Evolutionary conservation across 2,888 invertebrate species (phyloP).

Genomic region (Epirrhoe tristata): DNA sequence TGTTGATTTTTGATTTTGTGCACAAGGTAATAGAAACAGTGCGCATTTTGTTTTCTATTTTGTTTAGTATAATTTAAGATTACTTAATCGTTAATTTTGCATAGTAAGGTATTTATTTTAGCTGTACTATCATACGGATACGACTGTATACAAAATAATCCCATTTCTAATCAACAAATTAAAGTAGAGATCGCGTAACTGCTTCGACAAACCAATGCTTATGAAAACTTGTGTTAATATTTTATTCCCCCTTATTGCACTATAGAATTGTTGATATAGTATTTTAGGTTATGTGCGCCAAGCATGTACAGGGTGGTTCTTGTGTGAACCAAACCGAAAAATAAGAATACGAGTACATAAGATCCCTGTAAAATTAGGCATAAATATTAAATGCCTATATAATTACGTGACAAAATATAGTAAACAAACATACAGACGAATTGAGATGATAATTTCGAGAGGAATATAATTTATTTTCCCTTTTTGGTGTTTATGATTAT

Average conservation of each 20-base stretch:
- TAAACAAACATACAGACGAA: background rate
- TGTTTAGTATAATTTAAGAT: slow-evolving; percentile 71
- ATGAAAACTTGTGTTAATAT: slow-evolving; percentile 28
- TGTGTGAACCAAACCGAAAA: slow-evolving; percentile 15
- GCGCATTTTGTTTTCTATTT: slow-evolving; percentile 71
- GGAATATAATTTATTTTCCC: background rate
- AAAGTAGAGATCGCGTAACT: slow-evolving; percentile 36
- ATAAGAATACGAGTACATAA: slow-evolving; percentile 3
- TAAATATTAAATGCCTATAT: background rate
- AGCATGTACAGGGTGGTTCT: slow-evolving; percentile 45
- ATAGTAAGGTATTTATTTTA: slow-evolving; percentile 85
- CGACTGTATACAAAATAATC: slow-evolving; percentile 76
- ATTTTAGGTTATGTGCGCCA: slow-evolving; percentile 59
- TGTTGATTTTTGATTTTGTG: slow-evolving; percentile 49
- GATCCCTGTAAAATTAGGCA: background rate
- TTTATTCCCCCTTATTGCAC: slow-evolving; percentile 58
- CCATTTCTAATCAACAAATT: slow-evolving; percentile 31
- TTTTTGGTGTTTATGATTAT: slow-evolving; percentile 18
- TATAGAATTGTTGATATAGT: slow-evolving; percentile 70
- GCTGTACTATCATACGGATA: slow-evolving; percentile 82
- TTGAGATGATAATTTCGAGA: background rate
- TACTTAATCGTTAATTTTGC: slow-evolving; percentile 79
- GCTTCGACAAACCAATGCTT: slow-evolving; percentile 27
- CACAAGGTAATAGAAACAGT: slow-evolving; percentile 55
- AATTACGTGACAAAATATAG: background rate